These are phyloP conservation scores for Drosophila buzzatii DNA, from an alignment of 2,888 invertebrate genomes.

Conservation along the genomic window DNA sequence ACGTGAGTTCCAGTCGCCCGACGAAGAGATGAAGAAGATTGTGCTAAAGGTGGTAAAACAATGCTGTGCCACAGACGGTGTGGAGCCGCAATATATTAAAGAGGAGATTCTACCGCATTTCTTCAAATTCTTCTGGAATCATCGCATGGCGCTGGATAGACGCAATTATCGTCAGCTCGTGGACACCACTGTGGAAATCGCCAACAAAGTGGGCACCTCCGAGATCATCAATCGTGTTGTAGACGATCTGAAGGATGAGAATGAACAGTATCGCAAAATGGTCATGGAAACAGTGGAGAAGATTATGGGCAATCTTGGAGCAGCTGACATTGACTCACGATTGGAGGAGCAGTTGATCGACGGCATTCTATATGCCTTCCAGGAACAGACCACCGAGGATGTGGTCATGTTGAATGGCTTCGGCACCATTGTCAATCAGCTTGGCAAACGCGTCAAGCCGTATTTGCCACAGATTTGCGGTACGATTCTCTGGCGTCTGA, in stretches of 20 bases:
- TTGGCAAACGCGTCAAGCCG: conserved; percentile 98
- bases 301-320: conserved; percentile 98
- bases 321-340: conserved; percentile 98
- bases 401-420: conserved; percentile 99
- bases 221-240: conserved; percentile 99
- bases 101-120: conserved; percentile 99
- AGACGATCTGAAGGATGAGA: conserved; percentile 99
- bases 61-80: conserved; percentile 99
- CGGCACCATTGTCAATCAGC: conserved; percentile 98
- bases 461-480: conserved; percentile 99
- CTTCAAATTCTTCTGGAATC: conserved; percentile 99
- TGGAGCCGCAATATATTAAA: conserved; percentile 99
- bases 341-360: conserved; percentile 99
- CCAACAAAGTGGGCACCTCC: conserved; percentile 99
- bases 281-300: conserved; percentile 99
- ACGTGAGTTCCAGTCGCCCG: conserved; percentile 99
- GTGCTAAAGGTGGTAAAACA: conserved; percentile 99
- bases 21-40: conserved; percentile 99
- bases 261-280: conserved; percentile 99
- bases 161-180: conserved; percentile 99
- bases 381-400: conserved; percentile 99
- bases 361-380: conserved; percentile 99
- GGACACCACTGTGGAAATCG: conserved; percentile 99
- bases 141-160: conserved; percentile 99
- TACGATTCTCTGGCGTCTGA: conserved; percentile 99